Percentiles rank a stretch among this genome's conserved stretches.
phyloP scores from a whole-genome alignment of 2,888 invertebrate species.

The Helicoverpa assulta region DNA sequence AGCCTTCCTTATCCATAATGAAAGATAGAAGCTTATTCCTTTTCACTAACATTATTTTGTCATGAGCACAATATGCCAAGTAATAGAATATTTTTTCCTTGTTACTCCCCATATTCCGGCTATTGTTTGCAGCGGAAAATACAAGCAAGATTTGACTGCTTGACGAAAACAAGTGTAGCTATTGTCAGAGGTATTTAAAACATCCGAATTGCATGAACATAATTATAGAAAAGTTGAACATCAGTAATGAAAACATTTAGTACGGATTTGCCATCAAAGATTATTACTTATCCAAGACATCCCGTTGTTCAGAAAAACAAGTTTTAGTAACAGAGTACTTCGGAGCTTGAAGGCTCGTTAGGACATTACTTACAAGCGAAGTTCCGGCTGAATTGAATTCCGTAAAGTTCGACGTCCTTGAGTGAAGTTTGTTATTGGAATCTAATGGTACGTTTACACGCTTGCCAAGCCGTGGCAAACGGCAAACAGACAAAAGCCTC shows the following conservation, averaged over 20 bases:
- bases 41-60: background rate
- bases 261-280: background rate
- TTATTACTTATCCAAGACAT: conserved; percentile 12
- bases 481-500: too few species aligned
- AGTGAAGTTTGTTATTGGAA: background rate
- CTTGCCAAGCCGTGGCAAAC: too few species aligned
- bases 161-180: background rate
- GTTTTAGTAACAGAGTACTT: conserved; percentile 13
- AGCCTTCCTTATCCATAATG: background rate
- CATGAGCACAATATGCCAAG: conserved; percentile 1
- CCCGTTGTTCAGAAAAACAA: conserved; percentile 17
- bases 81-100: conserved; percentile 18
- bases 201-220: background rate
- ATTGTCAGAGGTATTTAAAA: conserved; percentile 4
- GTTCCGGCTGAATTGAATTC: conserved; percentile 24
- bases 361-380: conserved; percentile 31
- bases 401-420: conserved; percentile 22
- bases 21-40: background rate
- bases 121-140: conserved; percentile 2
- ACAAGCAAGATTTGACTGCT: background rate
- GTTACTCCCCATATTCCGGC: conserved; percentile 6
- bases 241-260: background rate
- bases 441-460: too few species aligned
- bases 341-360: conserved; percentile 16
- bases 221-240: background rate